Base-by-base conservation (phyloP, 2,888 invertebrate species). In the Pristionchus fissidentatus region DNA sequence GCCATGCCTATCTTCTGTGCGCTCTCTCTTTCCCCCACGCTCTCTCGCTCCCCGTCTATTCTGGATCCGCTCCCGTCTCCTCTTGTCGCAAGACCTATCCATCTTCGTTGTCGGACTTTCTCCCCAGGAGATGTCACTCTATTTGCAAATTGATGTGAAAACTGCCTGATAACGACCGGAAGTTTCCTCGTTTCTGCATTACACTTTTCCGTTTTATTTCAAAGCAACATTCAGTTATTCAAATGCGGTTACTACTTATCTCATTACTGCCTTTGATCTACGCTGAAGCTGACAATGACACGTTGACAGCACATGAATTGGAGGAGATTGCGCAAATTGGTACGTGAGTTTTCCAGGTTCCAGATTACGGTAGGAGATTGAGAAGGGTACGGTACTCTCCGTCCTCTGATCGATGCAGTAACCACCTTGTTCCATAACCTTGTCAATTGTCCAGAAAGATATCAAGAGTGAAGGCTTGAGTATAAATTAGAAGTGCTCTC, bases 121-220 rank as follows among this genome's bases (percentile, higher is more conserved):
- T 70, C 70, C 3, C 43, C 70, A 7, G n/a, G n/a, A n/a, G n/a
- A 41, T 70, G 70, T 70, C 70, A 55, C 55, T 43, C 43, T 70
- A 26, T 70, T 70, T 70, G n/a, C 70, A 70, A 70, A 70, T 70
- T 70, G 70, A 70, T 70, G n/a, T n/a, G 70, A 70, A 70, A 70
- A 70, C 70, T 22, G 70, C n/a, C 70, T 70, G 70, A 70, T 70
- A 70, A 22, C 4, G 19, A n/a, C 66, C 4, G n/a, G n/a, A n/a
- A n/a, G n/a, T n/a, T n/a, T n/a, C n/a, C n/a, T n/a, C 32, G 5
- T 26, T 70, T n/a, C 0, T 3, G n/a, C 70, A 22, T n/a, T 22
- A 38, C 62, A 4, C 19, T 66, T 26, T 35, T 26, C 10, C 43
- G 0, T 26, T 70, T 13, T 1, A 22, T 43, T 70, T 2, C 70